Percentiles rank a stretch among this genome's conserved stretches.
Evolutionary conservation across 35 echinoderm and acorn worm genomes (phyloP).

Genomic region (Eucidaris tribuloides): DNA sequence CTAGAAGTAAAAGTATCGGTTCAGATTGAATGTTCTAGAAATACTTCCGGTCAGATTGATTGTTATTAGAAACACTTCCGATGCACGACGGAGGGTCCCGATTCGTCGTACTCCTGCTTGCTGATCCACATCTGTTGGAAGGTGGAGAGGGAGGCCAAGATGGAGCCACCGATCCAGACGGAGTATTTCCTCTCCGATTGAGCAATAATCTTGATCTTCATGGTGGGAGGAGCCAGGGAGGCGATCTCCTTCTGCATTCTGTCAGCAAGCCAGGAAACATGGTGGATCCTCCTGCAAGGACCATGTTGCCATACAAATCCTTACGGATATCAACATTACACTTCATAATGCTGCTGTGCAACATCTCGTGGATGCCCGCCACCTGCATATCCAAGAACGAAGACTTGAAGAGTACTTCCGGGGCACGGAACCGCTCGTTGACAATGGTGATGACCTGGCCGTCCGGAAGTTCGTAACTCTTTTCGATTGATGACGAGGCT

Average conservation of each 20-base stretch:
- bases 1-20: too few relatives aligned
- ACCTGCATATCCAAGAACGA: slow-evolving; percentile 56
- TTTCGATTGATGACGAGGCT: slow-evolving; percentile 47
- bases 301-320: slow-evolving; percentile 46
- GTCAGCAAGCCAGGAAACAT: slow-evolving; percentile 63
- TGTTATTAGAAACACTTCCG: too few relatives aligned
- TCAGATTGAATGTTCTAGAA: too few relatives aligned
- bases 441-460: slow-evolving; percentile 82
- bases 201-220: slow-evolving; percentile 72
- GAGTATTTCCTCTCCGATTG: slow-evolving; percentile 71
- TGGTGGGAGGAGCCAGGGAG: slow-evolving; percentile 45
- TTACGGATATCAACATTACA: slow-evolving; percentile 55
- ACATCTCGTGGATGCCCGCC: slow-evolving; percentile 65
- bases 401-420: slow-evolving; percentile 76
- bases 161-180: slow-evolving; percentile 80
- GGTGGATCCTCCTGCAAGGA: slow-evolving; percentile 57
- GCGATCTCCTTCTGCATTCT: slow-evolving; percentile 66
- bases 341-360: slow-evolving; percentile 66
- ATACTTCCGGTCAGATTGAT: too few relatives aligned
- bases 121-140: slow-evolving; percentile 79
- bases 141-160: slow-evolving; percentile 74
- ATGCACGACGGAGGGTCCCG: slow-evolving; percentile 57
- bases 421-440: slow-evolving; percentile 70
- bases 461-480: slow-evolving; percentile 82
- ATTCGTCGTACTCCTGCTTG: slow-evolving; percentile 73